Evolutionary conservation across 1,140 invertebrate genomes (phyloP), one percentile per base, ranked within the genome.

Genomic region (Papilio xuthus): DNA sequence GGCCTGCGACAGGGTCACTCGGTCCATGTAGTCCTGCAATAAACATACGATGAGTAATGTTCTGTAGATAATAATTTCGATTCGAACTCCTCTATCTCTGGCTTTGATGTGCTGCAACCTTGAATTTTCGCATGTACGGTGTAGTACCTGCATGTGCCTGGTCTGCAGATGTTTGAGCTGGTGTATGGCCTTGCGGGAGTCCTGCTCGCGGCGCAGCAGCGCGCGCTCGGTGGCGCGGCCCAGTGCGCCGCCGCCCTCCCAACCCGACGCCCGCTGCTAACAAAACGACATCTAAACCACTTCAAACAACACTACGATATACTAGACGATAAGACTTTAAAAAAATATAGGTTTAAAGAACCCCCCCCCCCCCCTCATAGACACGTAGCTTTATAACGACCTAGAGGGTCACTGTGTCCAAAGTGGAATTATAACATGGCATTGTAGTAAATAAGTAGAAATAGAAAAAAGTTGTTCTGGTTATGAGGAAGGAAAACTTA

Each of bases 111-210:
- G 42, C 9, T 44, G 50, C n/a, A 18, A 53, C 18, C 18, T n/a
- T 53, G 50, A 53, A n/a, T n/a, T n/a, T n/a, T n/a, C n/a, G n/a
- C 44, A 47, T 47, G 47, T 50, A 12, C 12, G 3, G 56, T 60
- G 56, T 26, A 44, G 26, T 41, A 93, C 91, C 92, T 93, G 90
- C 88, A 93, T 92, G 63, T 93, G 90, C 67, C 87, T 85, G 4
- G 84, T 87, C 78, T 93, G 92, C n/a, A 93, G 79, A 79, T 90
- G 88, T 74, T 93, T 93, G 0, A 93, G 81, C 15, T 93, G 90
- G 42, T 92, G 90, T 42, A 93, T 92, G 12, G 92, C 91, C 74
- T 93, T 93, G 4, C 92, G 85, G 0, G 92, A 93, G 82, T 93
- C 92, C 56, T 92, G 91, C 73, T 93, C 92, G 0, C 91, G 85